phyloP scores from a whole-genome alignment of 2,113 vertebrate genomes.

The Heteronetta atricapilla region DNA sequence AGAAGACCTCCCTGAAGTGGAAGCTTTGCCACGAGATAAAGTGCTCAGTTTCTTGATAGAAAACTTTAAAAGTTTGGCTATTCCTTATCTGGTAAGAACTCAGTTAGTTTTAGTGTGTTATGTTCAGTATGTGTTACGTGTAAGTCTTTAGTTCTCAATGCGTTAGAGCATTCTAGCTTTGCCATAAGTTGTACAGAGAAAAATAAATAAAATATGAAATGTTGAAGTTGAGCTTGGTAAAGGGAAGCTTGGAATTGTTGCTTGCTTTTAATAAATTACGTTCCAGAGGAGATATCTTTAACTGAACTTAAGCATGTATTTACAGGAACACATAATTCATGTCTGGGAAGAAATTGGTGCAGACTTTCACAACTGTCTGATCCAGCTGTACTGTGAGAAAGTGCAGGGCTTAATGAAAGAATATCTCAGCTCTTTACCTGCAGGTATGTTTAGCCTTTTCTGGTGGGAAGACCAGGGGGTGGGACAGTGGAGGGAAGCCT shows the following conservation, averaged over 20 bases:
- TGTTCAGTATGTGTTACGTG: background rate
- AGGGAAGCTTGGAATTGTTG: background rate
- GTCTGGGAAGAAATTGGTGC: slow-evolving; percentile 90
- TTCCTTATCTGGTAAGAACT: slow-evolving; percentile 90
- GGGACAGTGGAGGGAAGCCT: background rate
- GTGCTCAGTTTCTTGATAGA: slow-evolving; percentile 92
- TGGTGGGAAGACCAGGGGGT: background rate
- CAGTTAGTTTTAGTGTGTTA: background rate
- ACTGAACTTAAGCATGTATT: background rate
- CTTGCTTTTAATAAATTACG: background rate
- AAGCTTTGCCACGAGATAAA: slow-evolving; percentile 88
- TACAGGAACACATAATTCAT: slow-evolving; percentile 90
- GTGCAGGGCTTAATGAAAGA: slow-evolving; percentile 96
- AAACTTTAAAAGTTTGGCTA: slow-evolving; percentile 89
- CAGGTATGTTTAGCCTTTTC: slow-evolving; percentile 77
- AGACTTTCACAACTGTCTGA: slow-evolving; percentile 93
- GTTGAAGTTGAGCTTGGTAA: background rate
- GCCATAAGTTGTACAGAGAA: background rate
- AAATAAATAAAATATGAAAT: background rate
- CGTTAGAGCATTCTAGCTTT: background rate
- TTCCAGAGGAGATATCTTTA: background rate
- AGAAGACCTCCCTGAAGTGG: slow-evolving; percentile 95
- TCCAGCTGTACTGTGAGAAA: slow-evolving; percentile 94
- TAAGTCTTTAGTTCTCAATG: background rate
- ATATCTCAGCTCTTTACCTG: slow-evolving; percentile 88